These are phyloP conservation scores for Drosophila subpulchrella DNA, from an alignment of 1,140 invertebrate genomes.

Conservation along the genomic window DNA sequence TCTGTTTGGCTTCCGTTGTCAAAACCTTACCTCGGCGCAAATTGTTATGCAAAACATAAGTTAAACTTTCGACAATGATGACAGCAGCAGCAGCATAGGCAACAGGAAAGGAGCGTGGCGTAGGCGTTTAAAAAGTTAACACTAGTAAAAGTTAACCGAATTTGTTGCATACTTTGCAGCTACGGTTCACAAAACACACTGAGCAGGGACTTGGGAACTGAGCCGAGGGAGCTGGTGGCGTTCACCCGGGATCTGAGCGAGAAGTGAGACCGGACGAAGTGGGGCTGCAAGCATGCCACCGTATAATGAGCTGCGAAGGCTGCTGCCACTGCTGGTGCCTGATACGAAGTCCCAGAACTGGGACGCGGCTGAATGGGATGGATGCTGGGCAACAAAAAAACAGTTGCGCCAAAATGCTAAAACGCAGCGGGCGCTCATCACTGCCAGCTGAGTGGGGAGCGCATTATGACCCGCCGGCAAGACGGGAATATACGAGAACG, in stretches of 20 bases:
- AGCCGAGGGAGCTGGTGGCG: constrained; percentile 10
- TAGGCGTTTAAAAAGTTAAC: constrained; percentile 77
- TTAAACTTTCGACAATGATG: constrained; percentile 58
- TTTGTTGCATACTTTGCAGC: constrained; percentile 79
- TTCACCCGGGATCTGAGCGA: constrained; percentile 2
- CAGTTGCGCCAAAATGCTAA: constrained; percentile 71
- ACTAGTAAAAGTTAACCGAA: constrained; percentile 79
- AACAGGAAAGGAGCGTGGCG: constrained; percentile 5
- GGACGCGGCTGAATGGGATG: constrained; percentile 33
- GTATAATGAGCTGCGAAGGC: constrained; percentile 70
- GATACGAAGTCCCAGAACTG: constrained; percentile 58
- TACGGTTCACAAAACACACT: constrained; percentile 75
- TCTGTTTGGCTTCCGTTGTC: constrained; percentile 10
- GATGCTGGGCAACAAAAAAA: constrained; percentile 55
- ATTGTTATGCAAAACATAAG: constrained; percentile 69
- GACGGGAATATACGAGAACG: constrained; percentile 3
- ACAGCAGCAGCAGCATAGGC: constrained; percentile 23
- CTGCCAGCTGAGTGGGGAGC: constrained; percentile 33
- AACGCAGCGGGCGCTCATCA: constrained; percentile 71
- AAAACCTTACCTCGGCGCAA: constrained; percentile 59
- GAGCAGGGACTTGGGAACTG: constrained; percentile 30
- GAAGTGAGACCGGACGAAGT: constrained; percentile 20
- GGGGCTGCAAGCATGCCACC: constrained; percentile 44
- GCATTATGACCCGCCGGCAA: constrained; percentile 19
- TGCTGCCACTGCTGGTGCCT: constrained; percentile 29